These are phyloP conservation scores for Oncorhynchus kisutch DNA, from an alignment of 2,113 vertebrate species.

Conservation along the genomic window DNA sequence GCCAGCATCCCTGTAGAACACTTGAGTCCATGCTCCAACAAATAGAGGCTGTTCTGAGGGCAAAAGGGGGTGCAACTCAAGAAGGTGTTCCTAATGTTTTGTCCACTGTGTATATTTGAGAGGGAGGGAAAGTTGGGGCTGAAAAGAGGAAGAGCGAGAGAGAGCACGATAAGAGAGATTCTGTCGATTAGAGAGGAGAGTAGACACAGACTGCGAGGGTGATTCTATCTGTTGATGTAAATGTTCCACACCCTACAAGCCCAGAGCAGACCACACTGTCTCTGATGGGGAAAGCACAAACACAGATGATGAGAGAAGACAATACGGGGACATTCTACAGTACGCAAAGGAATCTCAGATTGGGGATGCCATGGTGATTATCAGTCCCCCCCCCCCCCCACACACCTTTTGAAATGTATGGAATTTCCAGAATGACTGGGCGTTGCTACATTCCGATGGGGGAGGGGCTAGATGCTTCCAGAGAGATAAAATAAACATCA, in stretches of 20 bases:
- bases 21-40: no score
- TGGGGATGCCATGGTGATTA: conserved; percentile 14
- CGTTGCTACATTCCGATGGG: neutral
- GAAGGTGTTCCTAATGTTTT: no score
- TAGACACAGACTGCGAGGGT: neutral
- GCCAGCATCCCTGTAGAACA: no score
- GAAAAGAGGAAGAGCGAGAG: conserved; percentile 6
- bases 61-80: no score
- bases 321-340: neutral
- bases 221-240: conserved; percentile 1
- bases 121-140: neutral
- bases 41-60: no score
- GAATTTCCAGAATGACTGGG: conserved; percentile 11
- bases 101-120: no score
- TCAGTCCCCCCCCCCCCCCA: neutral
- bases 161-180: neutral
- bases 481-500: conserved; percentile 69
- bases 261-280: neutral
- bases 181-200: neutral
- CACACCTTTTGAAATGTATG: neutral
- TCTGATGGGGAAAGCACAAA: neutral
- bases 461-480: conserved; percentile 50
- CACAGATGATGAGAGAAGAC: neutral
- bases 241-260: neutral
- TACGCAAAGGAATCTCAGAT: neutral